Base-by-base conservation (phyloP, 2,797 vertebrate genomes). In the Coccyzus lansbergi region DNA sequence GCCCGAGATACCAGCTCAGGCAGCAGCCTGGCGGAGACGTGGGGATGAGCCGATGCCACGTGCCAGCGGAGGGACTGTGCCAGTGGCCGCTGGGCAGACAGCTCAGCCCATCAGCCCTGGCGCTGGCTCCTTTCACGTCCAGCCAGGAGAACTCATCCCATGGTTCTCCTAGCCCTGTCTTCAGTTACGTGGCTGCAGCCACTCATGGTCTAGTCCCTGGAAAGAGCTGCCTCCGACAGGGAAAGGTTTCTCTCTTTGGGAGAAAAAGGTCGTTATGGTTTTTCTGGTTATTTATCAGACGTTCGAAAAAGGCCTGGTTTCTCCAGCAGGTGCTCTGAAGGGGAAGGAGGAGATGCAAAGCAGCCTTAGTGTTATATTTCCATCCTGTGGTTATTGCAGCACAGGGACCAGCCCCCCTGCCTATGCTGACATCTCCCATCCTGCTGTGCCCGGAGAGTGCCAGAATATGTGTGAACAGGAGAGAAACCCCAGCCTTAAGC, bases 21-120 rank as follows among this genome's bases (percentile, higher is more conserved):
- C 11, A 48, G 40, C 20, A 76, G 48, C 34, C 46, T 2, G 1
- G n/a, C 25, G 78, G 26, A 36, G 18, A 63, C 15, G 12, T 1
- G 29, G 58, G 28, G 15, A 64, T 1, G 1, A 0, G 3, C 15
- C 1, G 1, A 51, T 11, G 38, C 13, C 71, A 65, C 19, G 4
- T 29, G 52, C 44, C 77, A 76, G 33, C 64, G 4, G 14, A n/a
- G n/a, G n/a, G 49, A 38, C 33, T 42, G 29, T 24, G 53, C 34
- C 40, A 29, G 10, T 2, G 13, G 40, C 21, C 6, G 1, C 53
- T 26, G 60, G 33, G 14, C 48, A 52, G 49, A 19, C 24, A 67
- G 48, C 28, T 14, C 1, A 4, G 51, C 33, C 36, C 1, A 2
- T 29, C 55, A 55, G 56, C 55, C 24, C 2, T 1, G 34, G 62